Conservation (phyloP, 2,113 vertebrate species). For the Piprites chloris region DNA sequence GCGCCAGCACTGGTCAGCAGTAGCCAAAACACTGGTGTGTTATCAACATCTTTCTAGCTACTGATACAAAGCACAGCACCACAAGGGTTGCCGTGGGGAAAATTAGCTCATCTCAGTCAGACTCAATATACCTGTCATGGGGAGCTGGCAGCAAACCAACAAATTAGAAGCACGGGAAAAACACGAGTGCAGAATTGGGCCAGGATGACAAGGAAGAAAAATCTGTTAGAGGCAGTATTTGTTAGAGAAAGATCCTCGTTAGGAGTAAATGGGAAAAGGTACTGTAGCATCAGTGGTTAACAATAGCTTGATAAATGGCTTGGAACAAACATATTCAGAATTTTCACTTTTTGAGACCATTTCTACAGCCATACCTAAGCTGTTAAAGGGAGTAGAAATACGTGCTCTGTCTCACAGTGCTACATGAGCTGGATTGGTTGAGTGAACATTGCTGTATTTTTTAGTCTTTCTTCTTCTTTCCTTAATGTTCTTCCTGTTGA, state of each 20-base stretch:
- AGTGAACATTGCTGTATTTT: not conserved
- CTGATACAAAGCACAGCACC: not conserved
- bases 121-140: not conserved
- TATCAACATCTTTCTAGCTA: not conserved
- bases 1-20: not conserved
- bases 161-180: not conserved
- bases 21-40: not conserved
- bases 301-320: not conserved
- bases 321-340: not conserved
- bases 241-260: not conserved
- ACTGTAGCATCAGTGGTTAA: not conserved
- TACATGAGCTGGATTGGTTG: not conserved
- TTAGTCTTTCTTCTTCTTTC: not conserved
- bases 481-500: not conserved
- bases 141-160: not conserved
- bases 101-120: not conserved
- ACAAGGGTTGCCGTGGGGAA: not conserved
- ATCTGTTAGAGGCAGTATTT: not conserved
- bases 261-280: not conserved
- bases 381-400: not conserved
- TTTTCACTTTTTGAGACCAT: not conserved
- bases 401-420: not conserved
- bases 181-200: not conserved
- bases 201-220: not conserved
- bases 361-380: not conserved